Evolutionary conservation across 2,888 invertebrate genomes (phyloP), one percentile per base, ranked within the genome.

Genomic region (Tupiocoris notatus): DNA sequence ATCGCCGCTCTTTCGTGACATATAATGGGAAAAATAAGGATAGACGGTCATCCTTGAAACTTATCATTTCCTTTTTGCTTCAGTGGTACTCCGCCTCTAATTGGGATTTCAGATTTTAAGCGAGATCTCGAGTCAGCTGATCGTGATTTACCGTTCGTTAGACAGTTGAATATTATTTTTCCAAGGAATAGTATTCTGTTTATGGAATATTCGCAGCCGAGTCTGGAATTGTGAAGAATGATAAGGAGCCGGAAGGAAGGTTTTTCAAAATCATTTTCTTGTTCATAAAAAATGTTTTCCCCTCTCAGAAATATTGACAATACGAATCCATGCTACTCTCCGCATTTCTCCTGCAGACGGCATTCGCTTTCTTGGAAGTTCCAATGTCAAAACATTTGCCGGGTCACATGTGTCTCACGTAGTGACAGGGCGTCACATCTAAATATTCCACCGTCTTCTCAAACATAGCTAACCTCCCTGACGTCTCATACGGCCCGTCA

Each of bases 301-400:
- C n/a, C n/a, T n/a, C n/a, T n/a, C n/a, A n/a, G n/a, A n/a, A n/a
- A 1, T 2, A 57, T 57, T 57, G 57, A n/a, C n/a, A 18, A 18
- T 57, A 18, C 57, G 57, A 57, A 57, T 17, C 1, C 18, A 57
- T 57, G 2, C n/a, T 2, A 57, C n/a, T 57, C 57, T 57, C 18
- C n/a, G 57, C 57, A 57, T 57, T n/a, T n/a, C n/a, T n/a, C 57
- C 57, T 57, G 7, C 18, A n/a, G n/a, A 6, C n/a, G n/a, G 57
- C 57, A n/a, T 57, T 17, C 57, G 57, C 18, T 57, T 18, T 57
- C 57, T 57, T 57, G 3, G 39, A 39, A 39, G 65, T 65, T 65
- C 65, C 39, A 57, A 67, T 67, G 67, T 67, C 67, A 67, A 57
- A 67, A 21, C n/a, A 39, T 67, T 25, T 12, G 9, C 22, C 21